Base-by-base conservation (phyloP, 1,140 invertebrate genomes). In the Drosophila sucinea region DNA sequence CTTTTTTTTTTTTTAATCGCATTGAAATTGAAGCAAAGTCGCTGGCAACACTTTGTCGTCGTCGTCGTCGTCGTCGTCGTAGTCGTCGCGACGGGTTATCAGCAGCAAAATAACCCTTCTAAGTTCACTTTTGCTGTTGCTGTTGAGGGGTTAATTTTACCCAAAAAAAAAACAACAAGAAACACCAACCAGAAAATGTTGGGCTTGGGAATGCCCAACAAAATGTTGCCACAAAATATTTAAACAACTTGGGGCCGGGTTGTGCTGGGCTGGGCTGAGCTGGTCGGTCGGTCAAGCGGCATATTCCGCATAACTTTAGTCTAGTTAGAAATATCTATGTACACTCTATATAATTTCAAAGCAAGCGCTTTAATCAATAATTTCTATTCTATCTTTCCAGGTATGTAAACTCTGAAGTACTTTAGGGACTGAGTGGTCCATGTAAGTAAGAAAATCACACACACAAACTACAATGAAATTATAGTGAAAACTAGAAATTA, bases 171-270 rank as follows among this genome's bases (percentile, higher is more conserved):
- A 17, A 47, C 2, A 0, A 47, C 0, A 47, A 5, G 17, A 27
- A 54, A 54, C 51, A 27, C 27, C 51, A 11, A 8, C 25, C 51
- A 27, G 51, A 27, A 29, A 11, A 27, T 54, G 47, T 54, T 54
- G 25, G 33, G 29, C 33, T 58, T 33, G 56, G 56, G 56, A 58
- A 58, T 58, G 56, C 56, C 56, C 56, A 35, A 78, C 56, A 77
- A 67, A 70, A 75, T 70, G 66, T 38, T 70, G 67, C 75, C 75
- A 64, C 72, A 78, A 78, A 78, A 70, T 78, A 70, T 78, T 67
- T 64, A 58, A 62, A 70, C 11, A 55, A 58, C 55, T 60, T 38
- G 56, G 25, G 54, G 33, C 30, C 35, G 11, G 2, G 10, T 27
- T 57, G 30, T 40, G 40, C 25, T 56, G 33, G 11, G 3, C 41